Evolutionary conservation across 2,888 invertebrate genomes (phyloP), one percentile per base, ranked within the genome.

Genomic region (Theodoxus fluviatilis): DNA sequence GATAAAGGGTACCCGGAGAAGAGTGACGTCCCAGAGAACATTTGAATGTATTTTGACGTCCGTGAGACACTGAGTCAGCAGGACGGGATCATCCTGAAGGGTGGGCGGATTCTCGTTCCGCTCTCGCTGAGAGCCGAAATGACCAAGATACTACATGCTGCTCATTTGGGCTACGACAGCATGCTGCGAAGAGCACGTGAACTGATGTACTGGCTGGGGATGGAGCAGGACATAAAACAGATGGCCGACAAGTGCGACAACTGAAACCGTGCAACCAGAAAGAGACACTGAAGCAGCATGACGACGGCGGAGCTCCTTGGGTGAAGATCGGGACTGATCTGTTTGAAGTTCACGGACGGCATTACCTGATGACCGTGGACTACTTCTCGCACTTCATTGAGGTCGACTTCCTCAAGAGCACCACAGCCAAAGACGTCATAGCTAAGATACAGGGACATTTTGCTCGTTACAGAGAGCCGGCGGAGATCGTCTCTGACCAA

Each of bases 91-190:
- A 35, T 71, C 1, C 47, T 68, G 37, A 73, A 71, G 37, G 72
- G 74, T 2, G 72, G 69, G 31, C 22, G 47, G 37, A 61, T 71
- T 15, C 31, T 74, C 7, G 55, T 74, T 15, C 73, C 73, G 22
- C 3, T 7, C 1, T 9, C 47, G 6, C 40, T 71, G 31, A n/a
- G 71, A 59, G 25, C 22, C 0, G 63, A 71, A 33, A 69, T 74
- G 59, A 69, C 59, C 25, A 57, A 66, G 33, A 57, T 59, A 31
- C 25, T 74, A 18, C 74, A 74, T 38, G 55, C 65, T 4, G 64
- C 71, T 12, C 73, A 74, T 47, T 67, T 74, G 12, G 69, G 63
- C n/a, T 55, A 57, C 38, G 69, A 71, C 28, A 70, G 70, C 55
- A 72, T 74, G 74, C n/a, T 70, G 7, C 12, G 70, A 37, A n/a